A percentile compares a stretch with the other conserved stretches of the same genome.
Evolutionary conservation across 2,888 invertebrate species (phyloP).

Genomic region (Cephus rjabovi): DNA sequence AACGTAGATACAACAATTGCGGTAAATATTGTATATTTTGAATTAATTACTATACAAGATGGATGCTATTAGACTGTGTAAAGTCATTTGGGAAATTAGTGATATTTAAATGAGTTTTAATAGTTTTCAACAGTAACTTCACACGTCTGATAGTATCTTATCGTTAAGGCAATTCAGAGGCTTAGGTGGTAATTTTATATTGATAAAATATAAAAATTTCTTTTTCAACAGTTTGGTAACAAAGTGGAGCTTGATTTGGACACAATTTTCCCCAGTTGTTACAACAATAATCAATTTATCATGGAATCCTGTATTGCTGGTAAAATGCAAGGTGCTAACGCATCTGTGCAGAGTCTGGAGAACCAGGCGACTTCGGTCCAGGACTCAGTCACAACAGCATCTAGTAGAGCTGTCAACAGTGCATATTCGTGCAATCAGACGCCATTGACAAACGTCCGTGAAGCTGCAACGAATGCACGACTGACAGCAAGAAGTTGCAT

Average conservation of each 20-base stretch:
- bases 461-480: slow-evolving; percentile 13
- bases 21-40: slow-evolving; percentile 9
- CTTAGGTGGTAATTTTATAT: background rate
- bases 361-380: slow-evolving; percentile 1
- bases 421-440: slow-evolving; percentile 6
- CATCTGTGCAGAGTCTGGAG: slow-evolving; percentile 14
- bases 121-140: too few species aligned
- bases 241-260: slow-evolving; percentile 29
- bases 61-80: background rate
- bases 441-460: slow-evolving; percentile 10
- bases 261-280: slow-evolving; percentile 21
- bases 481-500: slow-evolving; percentile 17
- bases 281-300: slow-evolving; percentile 3
- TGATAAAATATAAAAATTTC: background rate
- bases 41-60: background rate
- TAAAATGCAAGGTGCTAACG: slow-evolving; percentile 26
- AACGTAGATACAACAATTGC: slow-evolving; percentile 23
- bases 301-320: slow-evolving; percentile 25
- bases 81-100: too few species aligned
- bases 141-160: too few species aligned
- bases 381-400: background rate
- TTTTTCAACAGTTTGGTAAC: slow-evolving; percentile 41
- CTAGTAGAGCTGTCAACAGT: background rate
- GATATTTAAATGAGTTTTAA: background rate
- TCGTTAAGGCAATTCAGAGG: too few species aligned